Percentiles rank a stretch among this genome's conserved stretches.
Conservation (phyloP, 2,797 vertebrate species). For the Myotis findleyi region DNA sequence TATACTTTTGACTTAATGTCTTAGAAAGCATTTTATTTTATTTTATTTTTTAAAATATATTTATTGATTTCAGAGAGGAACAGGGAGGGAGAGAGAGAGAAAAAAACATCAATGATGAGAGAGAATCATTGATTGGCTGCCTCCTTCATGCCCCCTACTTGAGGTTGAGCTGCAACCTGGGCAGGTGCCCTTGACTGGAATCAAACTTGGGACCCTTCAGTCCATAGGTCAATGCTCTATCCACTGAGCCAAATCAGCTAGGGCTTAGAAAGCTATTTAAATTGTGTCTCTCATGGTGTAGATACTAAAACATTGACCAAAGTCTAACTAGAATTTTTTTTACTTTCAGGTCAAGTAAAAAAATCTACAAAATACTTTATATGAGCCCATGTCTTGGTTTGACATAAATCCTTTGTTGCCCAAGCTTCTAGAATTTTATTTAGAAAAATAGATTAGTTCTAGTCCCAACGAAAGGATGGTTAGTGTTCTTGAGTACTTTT, state of each 20-base stretch:
- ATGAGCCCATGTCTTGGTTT: neutral
- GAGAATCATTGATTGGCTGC: too few species aligned
- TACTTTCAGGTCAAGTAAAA: conserved; percentile 21
- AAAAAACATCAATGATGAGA: too few species aligned
- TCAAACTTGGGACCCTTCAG: too few species aligned
- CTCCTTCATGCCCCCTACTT: too few species aligned
- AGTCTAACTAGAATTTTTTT: conserved; percentile 20
- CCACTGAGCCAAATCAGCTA: too few species aligned
- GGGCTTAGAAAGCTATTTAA: conserved; percentile 1
- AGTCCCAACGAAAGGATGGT: neutral
- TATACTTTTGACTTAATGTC: neutral
- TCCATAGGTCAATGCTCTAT: too few species aligned
- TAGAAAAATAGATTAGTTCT: conserved; percentile 19
- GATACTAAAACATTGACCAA: conserved; percentile 29
- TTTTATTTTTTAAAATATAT: too few species aligned
- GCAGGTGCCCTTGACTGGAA: too few species aligned
- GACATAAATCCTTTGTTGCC: neutral
- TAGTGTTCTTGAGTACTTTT: neutral
- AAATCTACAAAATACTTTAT: neutral
- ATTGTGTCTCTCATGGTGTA: neutral
- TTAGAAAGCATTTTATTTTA: neutral
- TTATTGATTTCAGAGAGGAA: too few species aligned
- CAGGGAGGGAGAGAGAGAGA: too few species aligned
- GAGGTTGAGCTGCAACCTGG: too few species aligned
- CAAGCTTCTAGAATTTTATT: conserved; percentile 39